phyloP scores from a whole-genome alignment of 2,888 invertebrate species.

The Sphaerophoria taeniata region DNA sequence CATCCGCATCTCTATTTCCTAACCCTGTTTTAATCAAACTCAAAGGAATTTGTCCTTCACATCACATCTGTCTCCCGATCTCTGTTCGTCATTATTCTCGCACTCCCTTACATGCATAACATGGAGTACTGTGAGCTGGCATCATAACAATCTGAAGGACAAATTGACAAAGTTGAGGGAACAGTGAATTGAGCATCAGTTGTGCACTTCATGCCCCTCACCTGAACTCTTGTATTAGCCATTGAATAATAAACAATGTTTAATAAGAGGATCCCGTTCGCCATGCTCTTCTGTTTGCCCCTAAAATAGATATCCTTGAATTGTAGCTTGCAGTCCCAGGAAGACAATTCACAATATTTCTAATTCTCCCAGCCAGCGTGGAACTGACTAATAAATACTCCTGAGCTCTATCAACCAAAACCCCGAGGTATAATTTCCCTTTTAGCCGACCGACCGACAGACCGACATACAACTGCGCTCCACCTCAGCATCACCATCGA shows the following conservation, averaged over 20 bases:
- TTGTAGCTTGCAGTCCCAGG: slow-evolving; percentile 8
- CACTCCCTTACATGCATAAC: slow-evolving; percentile 45
- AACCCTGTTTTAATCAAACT: too few species aligned
- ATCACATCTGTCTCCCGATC: slow-evolving; percentile 13
- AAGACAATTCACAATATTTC: slow-evolving; percentile 38
- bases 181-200: slow-evolving; percentile 13
- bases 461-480: background rate
- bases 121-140: background rate
- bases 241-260: slow-evolving; percentile 66
- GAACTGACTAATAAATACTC: slow-evolving; percentile 64
- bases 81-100: background rate
- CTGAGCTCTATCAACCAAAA: slow-evolving; percentile 46
- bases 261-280: slow-evolving; percentile 53
- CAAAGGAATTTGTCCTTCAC: too few species aligned
- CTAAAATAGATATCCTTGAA: background rate
- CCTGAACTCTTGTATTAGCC: background rate
- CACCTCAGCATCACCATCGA: slow-evolving; percentile 11
- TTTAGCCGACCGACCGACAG: background rate
- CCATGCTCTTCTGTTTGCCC: background rate
- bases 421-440: slow-evolving; percentile 53
- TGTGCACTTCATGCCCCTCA: background rate
- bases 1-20: too few species aligned
- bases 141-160: slow-evolving; percentile 1
- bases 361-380: slow-evolving; percentile 25
- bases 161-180: slow-evolving; percentile 8